Evolutionary conservation across 2,888 invertebrate species (phyloP), one percentile per base, ranked within the genome.

Genomic region (Melieria omissa): DNA sequence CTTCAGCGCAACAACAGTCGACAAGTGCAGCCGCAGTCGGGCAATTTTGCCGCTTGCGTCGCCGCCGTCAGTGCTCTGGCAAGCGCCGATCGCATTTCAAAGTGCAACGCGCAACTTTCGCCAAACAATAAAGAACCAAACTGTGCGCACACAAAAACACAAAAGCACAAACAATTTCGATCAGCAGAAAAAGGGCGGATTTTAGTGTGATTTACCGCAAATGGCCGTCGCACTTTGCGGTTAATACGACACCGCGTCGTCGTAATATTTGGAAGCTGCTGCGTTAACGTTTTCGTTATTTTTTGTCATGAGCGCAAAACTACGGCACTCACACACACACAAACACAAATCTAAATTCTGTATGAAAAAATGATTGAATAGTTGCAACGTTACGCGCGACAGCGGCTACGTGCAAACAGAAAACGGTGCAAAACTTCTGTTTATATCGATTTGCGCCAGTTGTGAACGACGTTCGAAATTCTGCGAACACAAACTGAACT

Each of bases 1-100:
- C 29, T 29, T 29, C 29, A 29, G 29, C 29, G 29, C 29, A 29
- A 29, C 29, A 29, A 29, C 29, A 29, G 29, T 29, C 29, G 29
- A 29, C 29, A 29, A 29, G 29, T 29, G 29, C 29, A 29, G 29
- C 29, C 29, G 29, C 29, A 29, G 29, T 29, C 29, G 29, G 29
- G 29, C 29, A 3, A 29, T 29, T 29, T 29, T 29, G 77, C 80
- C 78, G 58, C 64, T 47, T 55, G 44, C 54, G 62, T 54, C 55
- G 41, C 54, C 41, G 46, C 54, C 61, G 47, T 7, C 9, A 55
- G 55, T 29, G 14, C 12, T 9, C n/a, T 14, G 16, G 29, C 29
- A 61, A 67, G n/a, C 58, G 49, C 10, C 44, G 60, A 67, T 60
- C 49, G 60, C 60, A 67, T 61, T 64, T 14, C 52, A 65, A 70